Evolutionary conservation across 2,888 invertebrate species (phyloP).

Genomic region (Tipula unca): DNA sequence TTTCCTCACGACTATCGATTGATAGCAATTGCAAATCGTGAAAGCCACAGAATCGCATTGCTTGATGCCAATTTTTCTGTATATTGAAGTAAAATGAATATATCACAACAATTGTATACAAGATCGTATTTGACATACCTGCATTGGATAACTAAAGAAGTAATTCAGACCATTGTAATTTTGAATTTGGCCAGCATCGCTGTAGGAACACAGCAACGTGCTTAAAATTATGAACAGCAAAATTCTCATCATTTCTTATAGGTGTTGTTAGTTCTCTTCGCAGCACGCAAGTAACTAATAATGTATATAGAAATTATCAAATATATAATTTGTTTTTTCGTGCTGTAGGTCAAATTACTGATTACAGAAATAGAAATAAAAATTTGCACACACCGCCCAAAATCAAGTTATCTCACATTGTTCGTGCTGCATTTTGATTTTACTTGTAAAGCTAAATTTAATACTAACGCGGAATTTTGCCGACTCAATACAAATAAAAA

Average conservation of each 20-base stretch:
- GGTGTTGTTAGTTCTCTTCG: too few relatives aligned
- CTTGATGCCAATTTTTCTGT: background rate
- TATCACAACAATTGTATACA: background rate
- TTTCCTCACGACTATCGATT: background rate
- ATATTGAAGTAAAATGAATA: background rate
- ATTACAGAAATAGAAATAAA: too few relatives aligned
- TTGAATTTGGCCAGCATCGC: background rate
- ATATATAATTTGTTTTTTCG: too few relatives aligned
- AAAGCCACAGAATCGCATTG: background rate
- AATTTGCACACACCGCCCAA: too few relatives aligned
- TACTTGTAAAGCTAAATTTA: too few relatives aligned
- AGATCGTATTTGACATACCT: background rate
- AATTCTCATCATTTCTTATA: background rate
- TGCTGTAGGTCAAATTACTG: too few relatives aligned
- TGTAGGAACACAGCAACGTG: background rate
- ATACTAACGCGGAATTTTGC: too few relatives aligned
- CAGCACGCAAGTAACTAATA: too few relatives aligned
- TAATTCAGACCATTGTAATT: background rate
- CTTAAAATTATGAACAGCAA: background rate
- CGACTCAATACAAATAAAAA: too few relatives aligned
- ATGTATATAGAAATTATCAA: too few relatives aligned
- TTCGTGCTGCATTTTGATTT: too few relatives aligned
- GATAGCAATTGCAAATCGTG: background rate
- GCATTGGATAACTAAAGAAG: background rate
- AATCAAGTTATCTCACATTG: too few relatives aligned